Base-by-base conservation (phyloP, 1,140 invertebrate species). In the Papilio polytes region DNA sequence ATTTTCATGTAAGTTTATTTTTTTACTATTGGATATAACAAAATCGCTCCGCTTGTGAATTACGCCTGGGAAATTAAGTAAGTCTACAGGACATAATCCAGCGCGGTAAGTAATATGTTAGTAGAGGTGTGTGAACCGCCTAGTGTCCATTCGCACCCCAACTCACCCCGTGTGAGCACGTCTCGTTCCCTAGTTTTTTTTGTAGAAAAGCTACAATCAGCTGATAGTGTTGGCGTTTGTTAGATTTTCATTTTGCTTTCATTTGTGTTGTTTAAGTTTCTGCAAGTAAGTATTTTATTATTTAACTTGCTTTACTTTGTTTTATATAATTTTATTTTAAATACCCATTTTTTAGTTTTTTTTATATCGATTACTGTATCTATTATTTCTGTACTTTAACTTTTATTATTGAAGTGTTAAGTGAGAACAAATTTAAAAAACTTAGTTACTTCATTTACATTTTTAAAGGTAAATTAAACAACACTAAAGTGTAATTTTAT, bases 91-190 rank as follows among this genome's bases (percentile, higher is more conserved):
- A 85, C 81, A 82, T 85, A 87, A 84, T 83, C 81, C 84, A 82
- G 81, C 84, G 83, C 82, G 77, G 84, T 83, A 84, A 89, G 83
- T 88, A 84, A 86, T 85, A 88, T 88, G 90, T 83, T 88, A 86
- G 84, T 74, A 80, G 80, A 81, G 83, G 85, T 84, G 74, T 81
- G 66, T 78, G 59, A 82, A 84, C 79, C 86, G 82, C 84, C 82
- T 77, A 80, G 70, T 85, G 83, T 74, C 85, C 92, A 94, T 82
- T 94, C 87, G 85, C 87, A 87, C 86, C 87, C 89, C 84, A 85
- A 83, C 83, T 80, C 78, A 87, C 82, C 83, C 83, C 80, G 89
- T 53, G 87, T 74, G 78, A 80, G 83, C 86, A 93, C 91, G 92
- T 92, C 53, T 59, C 15, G 79, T 78, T 66, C 56, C 26, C 2